Percentiles rank a stretch among this genome's conserved stretches.
Evolutionary conservation across 1,140 invertebrate species (phyloP).

Genomic region (Drosophila gunungcola): DNA sequence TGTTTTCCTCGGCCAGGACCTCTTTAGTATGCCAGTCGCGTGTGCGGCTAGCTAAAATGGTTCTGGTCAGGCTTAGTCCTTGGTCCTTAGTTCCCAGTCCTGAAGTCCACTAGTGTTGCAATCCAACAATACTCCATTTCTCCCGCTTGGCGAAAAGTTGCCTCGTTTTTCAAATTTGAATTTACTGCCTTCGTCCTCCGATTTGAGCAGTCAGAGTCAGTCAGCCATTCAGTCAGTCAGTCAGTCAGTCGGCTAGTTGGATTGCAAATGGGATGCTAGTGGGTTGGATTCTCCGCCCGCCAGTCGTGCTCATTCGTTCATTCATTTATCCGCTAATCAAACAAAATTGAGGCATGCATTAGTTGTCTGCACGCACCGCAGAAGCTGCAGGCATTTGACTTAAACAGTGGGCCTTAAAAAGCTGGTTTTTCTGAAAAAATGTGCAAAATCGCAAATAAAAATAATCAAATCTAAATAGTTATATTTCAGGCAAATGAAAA

Average conservation of each 20-base stretch:
- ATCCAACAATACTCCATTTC: conserved; percentile 6
- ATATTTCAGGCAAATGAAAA: no score
- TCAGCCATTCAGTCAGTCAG: conserved; percentile 27
- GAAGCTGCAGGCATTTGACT: conserved; percentile 15
- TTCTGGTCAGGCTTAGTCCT: conserved; percentile 11
- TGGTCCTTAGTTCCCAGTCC: neutral
- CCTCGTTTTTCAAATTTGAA: conserved; percentile 66
- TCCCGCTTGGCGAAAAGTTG: conserved; percentile 42
- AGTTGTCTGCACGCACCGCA: conserved; percentile 52
- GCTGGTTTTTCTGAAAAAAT: neutral
- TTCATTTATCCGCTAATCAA: conserved; percentile 67
- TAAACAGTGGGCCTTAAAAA: conserved; percentile 21
- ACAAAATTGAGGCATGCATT: conserved; percentile 67
- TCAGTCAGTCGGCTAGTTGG: conserved; percentile 7
- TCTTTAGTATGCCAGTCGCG: conserved; percentile 60
- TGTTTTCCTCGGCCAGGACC: conserved; percentile 8
- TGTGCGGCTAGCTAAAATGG: conserved; percentile 27
- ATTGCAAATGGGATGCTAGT: conserved; percentile 11
- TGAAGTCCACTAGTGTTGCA: conserved; percentile 2
- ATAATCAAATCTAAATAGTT: neutral
- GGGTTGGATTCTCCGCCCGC: neutral
- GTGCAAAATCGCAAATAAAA: neutral
- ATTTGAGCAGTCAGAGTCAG: conserved; percentile 51
- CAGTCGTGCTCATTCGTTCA: conserved; percentile 49
- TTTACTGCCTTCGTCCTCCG: conserved; percentile 50